Evolutionary conservation across 1,140 invertebrate species (phyloP).

Genomic region (Pseudomyrmex dendroicus): DNA sequence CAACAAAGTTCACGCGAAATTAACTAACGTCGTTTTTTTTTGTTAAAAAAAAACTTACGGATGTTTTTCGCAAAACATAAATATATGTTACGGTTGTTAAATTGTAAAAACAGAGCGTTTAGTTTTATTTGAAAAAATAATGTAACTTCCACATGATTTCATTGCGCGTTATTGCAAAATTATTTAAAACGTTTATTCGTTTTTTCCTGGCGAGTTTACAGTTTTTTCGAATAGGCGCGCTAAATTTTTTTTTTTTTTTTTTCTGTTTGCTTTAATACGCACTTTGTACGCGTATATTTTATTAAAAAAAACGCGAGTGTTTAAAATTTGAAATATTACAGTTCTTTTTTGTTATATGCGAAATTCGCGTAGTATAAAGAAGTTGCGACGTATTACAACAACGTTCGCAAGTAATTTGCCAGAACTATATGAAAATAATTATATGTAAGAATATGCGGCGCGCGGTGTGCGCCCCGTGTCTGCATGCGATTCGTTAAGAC

Average conservation of each 20-base stretch:
- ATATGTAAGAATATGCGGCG: no score
- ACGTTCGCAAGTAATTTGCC: not conserved
- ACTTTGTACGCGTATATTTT: not conserved
- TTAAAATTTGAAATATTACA: not conserved
- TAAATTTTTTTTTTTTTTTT: not conserved
- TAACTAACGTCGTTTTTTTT: not conserved
- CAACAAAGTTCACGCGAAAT: not conserved
- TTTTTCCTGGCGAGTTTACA: not conserved
- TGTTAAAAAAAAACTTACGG: no score
- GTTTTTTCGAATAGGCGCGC: not conserved
- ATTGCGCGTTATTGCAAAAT: not conserved
- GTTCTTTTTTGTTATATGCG: not conserved
- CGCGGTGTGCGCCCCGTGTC: not conserved
- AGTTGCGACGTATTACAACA: not conserved
- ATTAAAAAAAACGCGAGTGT: not conserved
- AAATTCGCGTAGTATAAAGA: not conserved
- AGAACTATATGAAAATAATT: no score
- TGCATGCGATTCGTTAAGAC: constrained; percentile 8
- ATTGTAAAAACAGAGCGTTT: not conserved
- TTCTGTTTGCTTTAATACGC: not conserved
- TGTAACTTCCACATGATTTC: not conserved
- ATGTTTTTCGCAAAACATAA: no score
- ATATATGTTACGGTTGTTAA: no score
- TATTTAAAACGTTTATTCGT: not conserved
- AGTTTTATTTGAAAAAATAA: not conserved